Conservation (phyloP, 2,888 invertebrate species). For the Crocallis elinguaria region DNA sequence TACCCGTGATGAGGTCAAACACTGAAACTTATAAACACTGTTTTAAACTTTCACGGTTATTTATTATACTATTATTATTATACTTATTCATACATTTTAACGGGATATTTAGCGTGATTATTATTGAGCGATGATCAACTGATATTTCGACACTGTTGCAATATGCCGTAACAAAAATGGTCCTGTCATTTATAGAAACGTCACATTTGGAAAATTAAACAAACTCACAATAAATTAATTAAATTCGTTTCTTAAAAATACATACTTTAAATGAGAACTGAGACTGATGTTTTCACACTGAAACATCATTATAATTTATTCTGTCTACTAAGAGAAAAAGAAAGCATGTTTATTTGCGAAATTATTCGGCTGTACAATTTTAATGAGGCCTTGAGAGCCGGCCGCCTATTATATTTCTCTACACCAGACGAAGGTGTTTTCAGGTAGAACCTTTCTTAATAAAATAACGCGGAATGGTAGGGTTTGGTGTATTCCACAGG, state of each 20-base stretch:
- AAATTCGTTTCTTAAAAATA: background rate
- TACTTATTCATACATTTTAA: no score
- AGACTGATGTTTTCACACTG: background rate
- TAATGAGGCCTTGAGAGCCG: slow-evolving; percentile 33
- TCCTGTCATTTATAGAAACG: no score
- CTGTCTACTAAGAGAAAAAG: slow-evolving; percentile 14
- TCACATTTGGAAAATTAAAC: no score
- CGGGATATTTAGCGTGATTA: no score
- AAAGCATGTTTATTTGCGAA: slow-evolving; percentile 26
- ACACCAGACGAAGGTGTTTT: slow-evolving; percentile 14
- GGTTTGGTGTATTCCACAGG: background rate
- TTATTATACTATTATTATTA: no score
- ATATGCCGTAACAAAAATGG: no score
- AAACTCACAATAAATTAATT: background rate
- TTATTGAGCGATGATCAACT: no score
- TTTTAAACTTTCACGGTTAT: no score
- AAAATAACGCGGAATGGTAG: background rate
- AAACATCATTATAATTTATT: slow-evolving; percentile 20
- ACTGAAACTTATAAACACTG: no score
- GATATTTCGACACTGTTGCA: no score
- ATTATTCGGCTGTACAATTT: slow-evolving; percentile 38
- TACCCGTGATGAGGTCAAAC: no score
- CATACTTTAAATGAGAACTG: background rate
- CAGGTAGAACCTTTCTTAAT: slow-evolving; percentile 18
- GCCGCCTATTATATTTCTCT: slow-evolving; percentile 24